Evolutionary conservation across 1,140 invertebrate species (phyloP).

Genomic region (Globodera ellingtonae): DNA sequence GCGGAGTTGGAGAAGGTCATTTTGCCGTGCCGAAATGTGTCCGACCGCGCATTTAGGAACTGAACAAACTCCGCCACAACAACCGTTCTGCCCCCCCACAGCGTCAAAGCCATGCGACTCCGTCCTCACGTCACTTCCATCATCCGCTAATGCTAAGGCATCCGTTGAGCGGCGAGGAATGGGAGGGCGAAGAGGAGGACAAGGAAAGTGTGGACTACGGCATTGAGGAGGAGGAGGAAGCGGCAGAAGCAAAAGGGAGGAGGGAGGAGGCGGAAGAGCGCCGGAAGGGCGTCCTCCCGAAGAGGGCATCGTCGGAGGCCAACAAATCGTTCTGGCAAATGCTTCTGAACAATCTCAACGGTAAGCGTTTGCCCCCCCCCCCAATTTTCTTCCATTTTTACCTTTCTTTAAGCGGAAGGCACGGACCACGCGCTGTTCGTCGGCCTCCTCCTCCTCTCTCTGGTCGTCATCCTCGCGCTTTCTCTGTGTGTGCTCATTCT

Average conservation of each 20-base stretch:
- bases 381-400: background rate
- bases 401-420: background rate
- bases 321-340: background rate
- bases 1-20: slow-evolving; percentile 44
- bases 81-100: slow-evolving; percentile 24
- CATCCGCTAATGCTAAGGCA: slow-evolving; percentile 15
- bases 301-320: background rate
- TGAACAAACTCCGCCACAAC: slow-evolving; percentile 24
- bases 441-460: slow-evolving; percentile 16
- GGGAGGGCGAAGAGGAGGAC: slow-evolving; percentile 12
- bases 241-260: background rate
- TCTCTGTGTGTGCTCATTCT: slow-evolving; percentile 45
- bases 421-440: background rate
- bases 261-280: background rate
- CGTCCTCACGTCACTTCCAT: background rate
- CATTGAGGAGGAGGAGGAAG: slow-evolving; percentile 5
- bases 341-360: background rate
- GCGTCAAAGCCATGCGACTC: background rate
- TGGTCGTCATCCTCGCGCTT: slow-evolving; percentile 45
- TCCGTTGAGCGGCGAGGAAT: background rate
- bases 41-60: background rate
- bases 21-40: background rate
- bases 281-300: background rate
- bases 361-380: background rate
- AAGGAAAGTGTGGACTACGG: slow-evolving; percentile 25